A percentile compares a stretch with the other conserved stretches of the same genome.
Evolutionary conservation across 2,797 vertebrate species (phyloP).

Genomic region (Phrynocephalus vlangalii): DNA sequence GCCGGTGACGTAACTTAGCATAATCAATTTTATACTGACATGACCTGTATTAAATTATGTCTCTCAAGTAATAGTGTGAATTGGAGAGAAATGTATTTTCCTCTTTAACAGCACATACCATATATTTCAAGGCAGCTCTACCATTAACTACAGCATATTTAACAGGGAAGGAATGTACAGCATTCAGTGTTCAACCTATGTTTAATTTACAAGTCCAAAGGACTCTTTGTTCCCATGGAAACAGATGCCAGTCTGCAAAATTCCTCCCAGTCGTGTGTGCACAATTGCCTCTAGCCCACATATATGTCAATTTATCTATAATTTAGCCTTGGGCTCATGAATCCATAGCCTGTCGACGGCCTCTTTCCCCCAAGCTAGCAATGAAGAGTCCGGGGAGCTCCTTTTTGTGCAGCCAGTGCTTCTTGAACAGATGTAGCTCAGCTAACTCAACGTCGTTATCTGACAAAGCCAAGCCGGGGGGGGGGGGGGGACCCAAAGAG

Average conservation of each 20-base stretch:
- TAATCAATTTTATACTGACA: background rate
- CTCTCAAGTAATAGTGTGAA: background rate
- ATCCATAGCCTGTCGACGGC: background rate
- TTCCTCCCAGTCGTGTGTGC: background rate
- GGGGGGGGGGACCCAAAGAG: background rate
- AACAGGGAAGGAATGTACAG: background rate
- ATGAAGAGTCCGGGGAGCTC: background rate
- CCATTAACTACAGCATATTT: background rate
- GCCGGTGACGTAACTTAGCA: background rate
- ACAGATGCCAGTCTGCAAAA: constrained; percentile 57
- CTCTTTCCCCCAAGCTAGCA: background rate
- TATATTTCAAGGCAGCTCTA: fast-evolving
- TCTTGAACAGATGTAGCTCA: background rate
- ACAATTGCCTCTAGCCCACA: constrained; percentile 19
- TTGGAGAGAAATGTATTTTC: background rate
- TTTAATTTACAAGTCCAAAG: constrained; percentile 42
- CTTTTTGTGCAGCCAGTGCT: background rate
- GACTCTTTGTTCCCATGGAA: constrained; percentile 71
- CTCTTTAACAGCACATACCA: background rate
- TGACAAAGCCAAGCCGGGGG: background rate
- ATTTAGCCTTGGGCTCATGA: constrained; percentile 2
- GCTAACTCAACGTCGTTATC: fast-evolving
- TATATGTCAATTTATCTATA: constrained; percentile 18
- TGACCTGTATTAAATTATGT: background rate
- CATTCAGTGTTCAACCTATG: background rate